Conservation (phyloP, 1,140 invertebrate species). For the Drosophila mojavensis region DNA sequence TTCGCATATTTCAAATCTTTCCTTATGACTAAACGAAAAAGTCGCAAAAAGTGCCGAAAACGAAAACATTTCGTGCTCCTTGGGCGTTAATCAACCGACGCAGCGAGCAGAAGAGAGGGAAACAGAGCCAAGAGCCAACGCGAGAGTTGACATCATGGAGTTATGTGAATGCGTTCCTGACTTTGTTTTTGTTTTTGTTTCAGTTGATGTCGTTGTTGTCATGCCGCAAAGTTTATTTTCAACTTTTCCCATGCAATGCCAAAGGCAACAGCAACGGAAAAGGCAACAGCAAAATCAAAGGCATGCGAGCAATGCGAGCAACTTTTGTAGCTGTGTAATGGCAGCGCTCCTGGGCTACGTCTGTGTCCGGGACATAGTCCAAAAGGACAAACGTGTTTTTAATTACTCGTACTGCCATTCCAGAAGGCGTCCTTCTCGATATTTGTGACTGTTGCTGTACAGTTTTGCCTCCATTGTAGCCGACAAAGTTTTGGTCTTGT, state of each 20-base stretch:
- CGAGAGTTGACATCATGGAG: constrained; percentile 78
- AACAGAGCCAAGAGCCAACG: constrained; percentile 50
- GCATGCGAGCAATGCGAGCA: constrained; percentile 70
- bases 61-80: constrained; percentile 62
- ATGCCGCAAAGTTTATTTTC: constrained; percentile 76
- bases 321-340: constrained; percentile 46
- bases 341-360: constrained; percentile 22
- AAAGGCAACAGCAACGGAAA: constrained; percentile 29
- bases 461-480: constrained; percentile 17
- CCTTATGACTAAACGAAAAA: constrained; percentile 49
- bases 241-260: constrained; percentile 65
- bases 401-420: constrained; percentile 68
- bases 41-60: constrained; percentile 48
- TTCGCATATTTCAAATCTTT: constrained; percentile 57
- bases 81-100: constrained; percentile 71
- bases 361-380: constrained; percentile 16
- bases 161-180: constrained; percentile 54
- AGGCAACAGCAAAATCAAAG: constrained; percentile 21
- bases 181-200: constrained; percentile 19
- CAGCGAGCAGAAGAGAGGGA: constrained; percentile 33
- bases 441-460: constrained; percentile 45
- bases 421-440: constrained; percentile 16
- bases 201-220: constrained; percentile 35
- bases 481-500: constrained; percentile 37
- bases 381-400: constrained; percentile 79